Conservation (phyloP, 2,888 invertebrate species). For the Ophonus ardosiacus region DNA sequence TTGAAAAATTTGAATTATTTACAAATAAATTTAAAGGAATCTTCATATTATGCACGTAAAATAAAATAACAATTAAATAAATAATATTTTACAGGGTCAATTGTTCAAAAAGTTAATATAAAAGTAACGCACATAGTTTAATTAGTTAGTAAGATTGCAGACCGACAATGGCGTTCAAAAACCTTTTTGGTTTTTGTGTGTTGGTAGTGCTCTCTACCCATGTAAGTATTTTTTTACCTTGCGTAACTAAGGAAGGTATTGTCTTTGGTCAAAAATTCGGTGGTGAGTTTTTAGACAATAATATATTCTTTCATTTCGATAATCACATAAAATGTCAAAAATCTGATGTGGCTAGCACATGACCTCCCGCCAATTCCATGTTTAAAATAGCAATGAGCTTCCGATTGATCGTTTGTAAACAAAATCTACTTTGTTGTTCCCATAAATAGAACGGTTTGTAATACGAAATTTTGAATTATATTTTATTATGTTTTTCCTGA, state of each 20-base stretch:
- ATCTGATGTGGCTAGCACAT: too few relatives aligned
- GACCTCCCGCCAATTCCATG: too few relatives aligned
- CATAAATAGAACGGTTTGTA: too few relatives aligned
- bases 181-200: neutral
- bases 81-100: neutral
- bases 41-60: neutral
- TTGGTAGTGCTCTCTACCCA: conserved; percentile 17
- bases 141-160: conserved; percentile 13
- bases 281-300: neutral
- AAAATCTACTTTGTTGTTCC: too few relatives aligned
- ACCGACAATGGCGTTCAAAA: neutral
- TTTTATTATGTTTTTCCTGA: too few relatives aligned
- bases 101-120: neutral
- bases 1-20: neutral
- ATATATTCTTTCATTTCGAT: neutral
- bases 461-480: too few relatives aligned
- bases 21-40: neutral
- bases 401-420: too few relatives aligned
- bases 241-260: neutral
- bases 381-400: too few relatives aligned
- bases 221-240: neutral
- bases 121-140: neutral
- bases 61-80: neutral
- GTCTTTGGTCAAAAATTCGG: neutral
- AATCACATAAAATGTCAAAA: too few relatives aligned